Conservation (phyloP, 2,888 invertebrate genomes). For the Melolontha melolontha region DNA sequence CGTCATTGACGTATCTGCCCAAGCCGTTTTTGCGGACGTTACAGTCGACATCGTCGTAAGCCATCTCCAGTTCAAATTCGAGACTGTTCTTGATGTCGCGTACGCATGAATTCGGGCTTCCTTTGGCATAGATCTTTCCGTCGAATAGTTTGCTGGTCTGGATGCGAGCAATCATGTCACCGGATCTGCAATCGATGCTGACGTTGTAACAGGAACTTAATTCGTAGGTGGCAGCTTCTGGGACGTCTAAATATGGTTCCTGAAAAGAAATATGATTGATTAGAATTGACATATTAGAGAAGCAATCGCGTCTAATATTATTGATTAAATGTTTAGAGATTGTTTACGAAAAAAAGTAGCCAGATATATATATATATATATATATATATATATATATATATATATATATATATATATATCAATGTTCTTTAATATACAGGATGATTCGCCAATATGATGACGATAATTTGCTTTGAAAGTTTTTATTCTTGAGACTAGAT, state of each 20-base stretch:
- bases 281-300: too few species aligned
- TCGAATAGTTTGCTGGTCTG: constrained; percentile 93
- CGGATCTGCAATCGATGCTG: constrained; percentile 90
- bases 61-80: constrained; percentile 92
- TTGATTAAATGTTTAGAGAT: too few species aligned
- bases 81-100: constrained; percentile 88
- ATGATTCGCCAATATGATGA: too few species aligned
- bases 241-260: constrained; percentile 91
- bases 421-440: too few species aligned
- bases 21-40: constrained; percentile 91
- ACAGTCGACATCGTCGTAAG: constrained; percentile 92
- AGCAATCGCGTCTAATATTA: too few species aligned
- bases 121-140: constrained; percentile 95
- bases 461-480: too few species aligned
- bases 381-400: too few species aligned
- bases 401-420: too few species aligned
- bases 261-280: constrained; percentile 59
- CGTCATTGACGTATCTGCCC: constrained; percentile 84
- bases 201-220: constrained; percentile 95
- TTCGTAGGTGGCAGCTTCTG: constrained; percentile 92
- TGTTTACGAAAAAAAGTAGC: too few species aligned
- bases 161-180: constrained; percentile 93
- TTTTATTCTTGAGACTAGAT: too few species aligned
- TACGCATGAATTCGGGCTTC: constrained; percentile 92
- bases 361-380: too few species aligned